Conservation (phyloP, 2,888 invertebrate species). For the Mesorhabditis belari region DNA sequence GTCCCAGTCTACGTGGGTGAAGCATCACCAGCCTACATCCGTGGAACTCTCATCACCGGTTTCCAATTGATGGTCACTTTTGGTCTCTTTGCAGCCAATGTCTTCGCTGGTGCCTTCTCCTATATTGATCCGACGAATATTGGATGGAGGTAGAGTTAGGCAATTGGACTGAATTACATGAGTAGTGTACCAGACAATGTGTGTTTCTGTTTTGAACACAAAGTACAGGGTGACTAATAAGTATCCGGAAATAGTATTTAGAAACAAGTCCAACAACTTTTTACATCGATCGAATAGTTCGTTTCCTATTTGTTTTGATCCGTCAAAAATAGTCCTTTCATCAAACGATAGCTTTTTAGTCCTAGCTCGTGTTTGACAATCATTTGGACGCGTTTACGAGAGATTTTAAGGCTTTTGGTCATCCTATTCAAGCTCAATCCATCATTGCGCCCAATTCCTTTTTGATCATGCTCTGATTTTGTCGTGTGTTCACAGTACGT, state of each 20-base stretch:
- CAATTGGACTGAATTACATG: neutral
- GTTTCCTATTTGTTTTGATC: neutral
- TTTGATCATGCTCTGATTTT: no score
- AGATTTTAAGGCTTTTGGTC: no score
- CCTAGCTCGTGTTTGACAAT: no score
- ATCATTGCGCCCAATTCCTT: no score
- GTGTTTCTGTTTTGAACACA: no score
- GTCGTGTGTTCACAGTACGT: no score
- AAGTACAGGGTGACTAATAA: no score
- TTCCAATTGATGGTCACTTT: conserved; percentile 58
- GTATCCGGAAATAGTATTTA: neutral
- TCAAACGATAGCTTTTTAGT: no score
- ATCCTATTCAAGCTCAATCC: no score
- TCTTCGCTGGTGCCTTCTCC: conserved; percentile 58
- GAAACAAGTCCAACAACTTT: neutral
- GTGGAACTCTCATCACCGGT: conserved; percentile 53
- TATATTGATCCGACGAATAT: conserved; percentile 50
- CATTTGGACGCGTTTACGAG: no score
- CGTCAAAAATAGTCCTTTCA: neutral
- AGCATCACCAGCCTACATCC: conserved; percentile 56
- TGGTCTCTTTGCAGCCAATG: conserved; percentile 59
- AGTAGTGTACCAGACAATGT: no score
- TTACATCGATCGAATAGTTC: neutral
- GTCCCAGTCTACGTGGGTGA: conserved; percentile 62
- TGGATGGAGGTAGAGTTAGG: conserved; percentile 60